phyloP scores from a whole-genome alignment of 2,113 vertebrate species.

The Hipposideros armiger region DNA sequence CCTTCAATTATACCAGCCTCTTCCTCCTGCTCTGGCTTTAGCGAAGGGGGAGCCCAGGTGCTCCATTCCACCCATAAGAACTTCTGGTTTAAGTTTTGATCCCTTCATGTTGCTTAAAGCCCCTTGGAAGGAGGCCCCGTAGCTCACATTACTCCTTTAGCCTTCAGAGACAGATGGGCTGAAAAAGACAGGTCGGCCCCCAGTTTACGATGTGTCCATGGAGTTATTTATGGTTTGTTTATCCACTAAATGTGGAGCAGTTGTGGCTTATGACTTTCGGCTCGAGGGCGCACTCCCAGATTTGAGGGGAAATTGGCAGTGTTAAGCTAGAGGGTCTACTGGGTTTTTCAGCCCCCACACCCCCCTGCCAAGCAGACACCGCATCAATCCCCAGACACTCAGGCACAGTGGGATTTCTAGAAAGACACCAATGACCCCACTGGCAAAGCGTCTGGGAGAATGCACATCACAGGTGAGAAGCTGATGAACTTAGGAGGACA shows the following conservation, averaged over 20 bases:
- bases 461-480: neutral
- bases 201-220: conserved; percentile 46
- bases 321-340: neutral
- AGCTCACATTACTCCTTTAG: neutral
- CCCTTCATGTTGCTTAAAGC: neutral
- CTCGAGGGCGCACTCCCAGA: conserved; percentile 58
- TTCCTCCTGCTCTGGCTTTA: neutral
- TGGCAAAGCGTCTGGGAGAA: neutral
- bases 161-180: conserved; percentile 59
- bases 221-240: conserved; percentile 75
- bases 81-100: conserved; percentile 53
- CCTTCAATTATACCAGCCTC: neutral
- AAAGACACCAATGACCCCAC: neutral
- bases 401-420: neutral
- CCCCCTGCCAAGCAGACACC: neutral
- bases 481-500: neutral
- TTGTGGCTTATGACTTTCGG: conserved; percentile 67
- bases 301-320: neutral
- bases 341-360: conserved; percentile 3
- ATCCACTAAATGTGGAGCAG: conserved; percentile 10
- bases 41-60: neutral
- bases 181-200: conserved; percentile 53
- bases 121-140: neutral
- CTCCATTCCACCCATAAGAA: neutral
- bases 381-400: neutral